Evolutionary conservation across 2,797 vertebrate species (phyloP).

Genomic region (Anguilla anguilla): DNA sequence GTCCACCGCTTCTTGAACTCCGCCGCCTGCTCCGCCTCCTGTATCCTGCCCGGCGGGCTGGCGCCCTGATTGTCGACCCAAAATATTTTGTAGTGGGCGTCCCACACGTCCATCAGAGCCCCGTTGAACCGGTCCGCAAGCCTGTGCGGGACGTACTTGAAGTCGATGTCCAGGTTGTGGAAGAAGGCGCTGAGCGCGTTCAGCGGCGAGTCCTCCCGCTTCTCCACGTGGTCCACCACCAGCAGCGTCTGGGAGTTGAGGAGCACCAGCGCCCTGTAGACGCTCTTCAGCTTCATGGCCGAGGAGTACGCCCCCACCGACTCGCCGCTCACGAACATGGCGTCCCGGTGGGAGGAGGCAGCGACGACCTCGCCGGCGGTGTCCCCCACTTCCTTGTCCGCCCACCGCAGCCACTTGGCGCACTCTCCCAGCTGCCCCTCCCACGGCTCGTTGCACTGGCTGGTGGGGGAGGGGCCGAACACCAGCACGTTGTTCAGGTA

Average conservation of each 20-base stretch:
- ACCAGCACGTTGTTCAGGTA: slow-evolving; percentile 84
- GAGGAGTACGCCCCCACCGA: slow-evolving; percentile 78
- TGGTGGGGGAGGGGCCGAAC: slow-evolving; percentile 81
- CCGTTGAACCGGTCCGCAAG: slow-evolving; percentile 77
- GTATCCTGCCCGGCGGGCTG: slow-evolving; percentile 80
- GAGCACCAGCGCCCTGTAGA: slow-evolving; percentile 79
- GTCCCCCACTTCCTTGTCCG: slow-evolving; percentile 74
- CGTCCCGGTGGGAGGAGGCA: slow-evolving; percentile 76
- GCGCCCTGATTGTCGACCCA: slow-evolving; percentile 80
- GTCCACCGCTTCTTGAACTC: slow-evolving; percentile 89
- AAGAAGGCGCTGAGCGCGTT: slow-evolving; percentile 84
- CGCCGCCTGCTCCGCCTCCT: slow-evolving; percentile 84
- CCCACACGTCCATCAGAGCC: slow-evolving; percentile 88
- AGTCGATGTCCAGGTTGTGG: slow-evolving; percentile 87
- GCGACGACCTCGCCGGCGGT: slow-evolving; percentile 78
- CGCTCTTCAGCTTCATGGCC: slow-evolving; percentile 79
- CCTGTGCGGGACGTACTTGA: slow-evolving; percentile 80
- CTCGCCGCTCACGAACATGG: slow-evolving; percentile 83
- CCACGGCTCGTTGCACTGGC: slow-evolving; percentile 85
- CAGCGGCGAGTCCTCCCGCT: slow-evolving; percentile 73
- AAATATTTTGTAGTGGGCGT: slow-evolving; percentile 88
- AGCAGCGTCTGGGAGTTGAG: slow-evolving; percentile 82
- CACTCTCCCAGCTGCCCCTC: slow-evolving; percentile 87
- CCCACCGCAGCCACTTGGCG: slow-evolving; percentile 83
- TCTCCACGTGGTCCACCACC: slow-evolving; percentile 82